Base-by-base conservation (phyloP, 2,113 vertebrate species). In the Paraplagusia blochii region DNA sequence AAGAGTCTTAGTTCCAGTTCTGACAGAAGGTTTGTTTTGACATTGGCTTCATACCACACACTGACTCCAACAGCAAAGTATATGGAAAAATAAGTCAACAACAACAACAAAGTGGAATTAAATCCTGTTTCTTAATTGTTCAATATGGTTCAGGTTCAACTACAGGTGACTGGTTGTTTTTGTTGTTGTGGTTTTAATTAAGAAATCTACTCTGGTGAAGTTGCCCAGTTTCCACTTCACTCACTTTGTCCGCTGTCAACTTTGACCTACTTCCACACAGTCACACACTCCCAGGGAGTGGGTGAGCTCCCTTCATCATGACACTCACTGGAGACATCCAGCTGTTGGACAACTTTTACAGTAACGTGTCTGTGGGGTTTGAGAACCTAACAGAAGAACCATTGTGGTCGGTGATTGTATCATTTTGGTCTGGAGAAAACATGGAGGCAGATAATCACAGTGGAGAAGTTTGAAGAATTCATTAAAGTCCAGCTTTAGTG, bases 251-350 rank as follows among this genome's bases (percentile, higher is more conserved):
- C 63, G 63, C 14, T 1, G 43, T 87, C 56, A 89, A 84, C 82
- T 88, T 87, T 90, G 76, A 79, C 85, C 86, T 77, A 87, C 73
- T 83, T 83, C 43, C 10, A 18, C 29, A 7, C 18, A 9, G 3
- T 2, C 11, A 3, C 58, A 34, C 16, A 16, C 44, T 53, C 38
- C 44, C 33, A 56, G 10, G 53, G 45, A 11, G 14, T 18, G 29
- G 8, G 53, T 22, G 19, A 39, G 39, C 69, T 53, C 18, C 1
- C 63, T 45, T 67, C 43, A 11, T 56, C 19, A 16, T 45, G 11
- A 22, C 15, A 34, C 14, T 36, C 10, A 13, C 44, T 14, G 14
- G 50, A 13, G 46, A 35, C 9, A 4, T n/a, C 53, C n/a, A 7
- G 13, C 38, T 40, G 5, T n/a, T 15, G 15, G n/a, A 48, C 57